These are phyloP conservation scores for Dromaius novaehollandiae DNA, from an alignment of 2,113 vertebrate genomes.

Conservation along the genomic window DNA sequence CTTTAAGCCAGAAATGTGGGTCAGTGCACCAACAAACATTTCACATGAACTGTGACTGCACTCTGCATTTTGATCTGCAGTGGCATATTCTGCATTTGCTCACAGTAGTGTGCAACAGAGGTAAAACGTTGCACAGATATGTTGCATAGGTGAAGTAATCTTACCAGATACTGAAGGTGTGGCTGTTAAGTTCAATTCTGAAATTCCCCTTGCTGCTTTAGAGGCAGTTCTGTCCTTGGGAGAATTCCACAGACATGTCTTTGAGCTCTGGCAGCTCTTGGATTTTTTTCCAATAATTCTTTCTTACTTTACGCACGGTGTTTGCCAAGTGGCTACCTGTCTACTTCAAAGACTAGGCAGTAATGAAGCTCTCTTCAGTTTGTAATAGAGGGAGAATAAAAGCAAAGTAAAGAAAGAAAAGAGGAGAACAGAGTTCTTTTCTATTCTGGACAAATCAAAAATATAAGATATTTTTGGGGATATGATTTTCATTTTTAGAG, in stretches of 20 bases:
- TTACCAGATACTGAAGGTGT: neutral
- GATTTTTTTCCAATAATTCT: neutral
- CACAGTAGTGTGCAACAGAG: fast-evolving
- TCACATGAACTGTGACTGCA: neutral
- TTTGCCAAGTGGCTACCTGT: neutral
- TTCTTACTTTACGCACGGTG: fast-evolving
- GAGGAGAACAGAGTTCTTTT: neutral
- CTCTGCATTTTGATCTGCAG: fast-evolving
- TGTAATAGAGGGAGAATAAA: neutral
- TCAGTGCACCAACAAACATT: fast-evolving
- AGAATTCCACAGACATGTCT: fast-evolving
- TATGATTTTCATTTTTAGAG: neutral
- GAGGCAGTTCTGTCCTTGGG: fast-evolving
- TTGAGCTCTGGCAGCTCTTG: fast-evolving
- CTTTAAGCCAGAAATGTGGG: too few relatives aligned
- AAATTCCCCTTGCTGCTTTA: neutral
- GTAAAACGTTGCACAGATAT: neutral
- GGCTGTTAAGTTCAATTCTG: fast-evolving
- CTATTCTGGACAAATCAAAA: neutral
- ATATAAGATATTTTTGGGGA: too few relatives aligned
- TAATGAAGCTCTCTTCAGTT: neutral
- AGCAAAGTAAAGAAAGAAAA: neutral
- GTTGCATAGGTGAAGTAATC: fast-evolving
- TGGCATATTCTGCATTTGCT: fast-evolving
- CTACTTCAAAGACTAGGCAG: neutral